Conservation (phyloP, 2,888 invertebrate genomes). For the Aleiodes testaceus region DNA sequence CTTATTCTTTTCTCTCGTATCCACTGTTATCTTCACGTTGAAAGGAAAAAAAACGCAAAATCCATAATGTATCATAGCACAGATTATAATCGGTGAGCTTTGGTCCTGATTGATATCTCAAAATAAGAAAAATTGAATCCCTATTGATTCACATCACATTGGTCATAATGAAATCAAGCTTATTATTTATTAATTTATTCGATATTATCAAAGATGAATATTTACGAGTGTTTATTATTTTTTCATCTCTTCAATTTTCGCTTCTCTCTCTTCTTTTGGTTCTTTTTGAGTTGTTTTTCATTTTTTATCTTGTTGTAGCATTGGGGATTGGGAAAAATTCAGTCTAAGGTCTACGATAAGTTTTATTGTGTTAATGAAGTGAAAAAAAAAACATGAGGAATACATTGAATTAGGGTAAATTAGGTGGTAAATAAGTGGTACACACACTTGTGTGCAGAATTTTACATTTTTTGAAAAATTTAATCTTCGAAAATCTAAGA, state of each 20-base stretch:
- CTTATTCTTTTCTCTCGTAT: constrained; percentile 4
- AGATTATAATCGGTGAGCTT: constrained; percentile 50
- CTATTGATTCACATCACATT: constrained; percentile 57
- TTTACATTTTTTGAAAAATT: constrained; percentile 35
- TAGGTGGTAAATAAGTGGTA: constrained; percentile 35
- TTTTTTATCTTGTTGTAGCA: constrained; percentile 8
- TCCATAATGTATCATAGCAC: constrained; percentile 51
- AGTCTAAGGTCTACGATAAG: constrained; percentile 38
- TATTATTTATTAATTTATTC: constrained; percentile 57
- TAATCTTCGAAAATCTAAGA: neutral
- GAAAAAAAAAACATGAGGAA: constrained; percentile 2
- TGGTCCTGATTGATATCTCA: constrained; percentile 45
- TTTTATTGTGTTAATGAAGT: constrained; percentile 33
- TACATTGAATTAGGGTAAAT: constrained; percentile 42
- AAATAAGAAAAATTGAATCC: constrained; percentile 56
- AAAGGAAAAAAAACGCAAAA: too few species aligned
- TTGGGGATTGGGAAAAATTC: constrained; percentile 33
- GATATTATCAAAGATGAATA: constrained; percentile 37
- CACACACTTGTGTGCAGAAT: constrained; percentile 19
- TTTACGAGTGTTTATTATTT: constrained; percentile 38
- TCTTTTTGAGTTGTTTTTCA: constrained; percentile 12
- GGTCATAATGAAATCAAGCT: constrained; percentile 51
- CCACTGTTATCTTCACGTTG: constrained; percentile 38
- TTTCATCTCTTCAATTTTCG: constrained; percentile 47
- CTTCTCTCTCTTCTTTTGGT: constrained; percentile 35